These are phyloP conservation scores for Drosophila sechellia DNA, from an alignment of 1,140 invertebrate species.

Conservation along the genomic window DNA sequence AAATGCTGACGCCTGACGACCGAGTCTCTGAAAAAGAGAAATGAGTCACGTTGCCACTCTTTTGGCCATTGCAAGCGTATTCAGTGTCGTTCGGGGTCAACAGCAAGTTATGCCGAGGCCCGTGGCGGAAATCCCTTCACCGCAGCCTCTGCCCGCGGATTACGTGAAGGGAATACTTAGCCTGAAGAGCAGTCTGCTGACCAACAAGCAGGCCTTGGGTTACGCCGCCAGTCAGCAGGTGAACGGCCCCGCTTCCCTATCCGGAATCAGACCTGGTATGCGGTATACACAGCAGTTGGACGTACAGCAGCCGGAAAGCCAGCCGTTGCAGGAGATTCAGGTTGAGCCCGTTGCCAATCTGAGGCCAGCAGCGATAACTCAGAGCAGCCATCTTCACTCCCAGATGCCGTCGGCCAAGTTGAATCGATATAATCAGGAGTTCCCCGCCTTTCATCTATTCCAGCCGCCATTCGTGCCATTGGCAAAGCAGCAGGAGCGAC, in stretches of 20 bases:
- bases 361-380: neutral
- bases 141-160: conserved; percentile 7
- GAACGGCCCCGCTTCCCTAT: neutral
- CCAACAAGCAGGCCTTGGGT: conserved; percentile 13
- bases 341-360: neutral
- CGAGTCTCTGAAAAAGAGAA: conserved; percentile 42
- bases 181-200: conserved; percentile 51
- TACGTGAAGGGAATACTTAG: conserved; percentile 68
- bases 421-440: neutral
- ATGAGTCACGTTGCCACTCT: conserved; percentile 47
- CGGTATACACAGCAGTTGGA: neutral
- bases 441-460: neutral
- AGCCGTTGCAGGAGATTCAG: conserved; percentile 7
- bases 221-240: neutral
- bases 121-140: neutral
- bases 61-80: neutral
- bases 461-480: conserved; percentile 20
- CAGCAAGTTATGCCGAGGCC: conserved; percentile 1
- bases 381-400: conserved; percentile 4
- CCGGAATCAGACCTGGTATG: neutral
- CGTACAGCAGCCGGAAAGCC: conserved; percentile 7
- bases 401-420: conserved; percentile 5
- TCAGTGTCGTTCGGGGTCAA: conserved; percentile 1
- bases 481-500: neutral
- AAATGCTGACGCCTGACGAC: conserved; percentile 26